These are phyloP conservation scores for Menidia menidia DNA, from an alignment of 2,797 vertebrate genomes.

Conservation along the genomic window DNA sequence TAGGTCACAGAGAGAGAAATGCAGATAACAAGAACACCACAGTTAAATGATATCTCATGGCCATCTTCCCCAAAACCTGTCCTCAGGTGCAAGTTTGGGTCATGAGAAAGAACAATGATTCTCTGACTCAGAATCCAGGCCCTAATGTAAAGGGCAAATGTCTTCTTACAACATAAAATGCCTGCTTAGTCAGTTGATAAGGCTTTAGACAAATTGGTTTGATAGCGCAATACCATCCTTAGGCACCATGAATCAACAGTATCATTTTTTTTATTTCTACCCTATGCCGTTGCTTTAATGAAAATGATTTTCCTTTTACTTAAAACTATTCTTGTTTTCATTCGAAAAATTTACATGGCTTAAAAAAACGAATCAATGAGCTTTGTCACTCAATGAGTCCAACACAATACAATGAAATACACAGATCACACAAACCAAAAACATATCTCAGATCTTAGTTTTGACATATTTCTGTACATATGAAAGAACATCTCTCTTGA, in stretches of 20 bases:
- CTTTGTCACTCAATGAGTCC: neutral
- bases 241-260: constrained; percentile 46
- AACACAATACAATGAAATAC: neutral
- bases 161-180: constrained; percentile 63
- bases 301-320: constrained; percentile 3
- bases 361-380: too few species aligned
- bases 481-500: neutral
- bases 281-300: constrained; percentile 12
- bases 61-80: constrained; percentile 44
- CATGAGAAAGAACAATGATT: constrained; percentile 44
- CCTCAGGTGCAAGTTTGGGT: constrained; percentile 52
- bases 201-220: constrained; percentile 54
- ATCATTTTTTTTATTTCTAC: constrained; percentile 18
- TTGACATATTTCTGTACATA: neutral
- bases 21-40: constrained; percentile 52
- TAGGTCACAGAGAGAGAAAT: constrained; percentile 53
- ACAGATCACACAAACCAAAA: neutral
- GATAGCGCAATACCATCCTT: constrained; percentile 50
- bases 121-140: constrained; percentile 62
- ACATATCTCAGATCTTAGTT: neutral
- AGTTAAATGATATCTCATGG: constrained; percentile 63
- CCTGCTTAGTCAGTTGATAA: constrained; percentile 58
- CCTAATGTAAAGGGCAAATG: constrained; percentile 72
- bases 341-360: neutral
- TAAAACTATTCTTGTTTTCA: neutral